Percentiles rank a stretch among this genome's conserved stretches.
Conservation (phyloP, 2,113 vertebrate genomes). For the Acanthochromis polyacanthus region DNA sequence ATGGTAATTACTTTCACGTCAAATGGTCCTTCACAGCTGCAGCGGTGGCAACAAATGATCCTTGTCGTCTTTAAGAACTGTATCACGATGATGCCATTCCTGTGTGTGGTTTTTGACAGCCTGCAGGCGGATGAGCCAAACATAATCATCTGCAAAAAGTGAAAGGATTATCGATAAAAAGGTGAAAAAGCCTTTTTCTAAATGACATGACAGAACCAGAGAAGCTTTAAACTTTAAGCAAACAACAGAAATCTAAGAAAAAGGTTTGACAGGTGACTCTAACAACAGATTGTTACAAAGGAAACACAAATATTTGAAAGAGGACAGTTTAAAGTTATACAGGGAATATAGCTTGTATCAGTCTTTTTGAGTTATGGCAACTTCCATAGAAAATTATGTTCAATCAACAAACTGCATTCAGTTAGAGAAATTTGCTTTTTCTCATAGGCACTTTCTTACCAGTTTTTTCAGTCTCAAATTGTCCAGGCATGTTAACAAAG, state of each 20-base stretch:
- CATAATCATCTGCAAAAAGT: background rate
- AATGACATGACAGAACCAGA: conserved; percentile 1
- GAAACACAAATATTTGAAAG: background rate
- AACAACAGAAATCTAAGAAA: background rate
- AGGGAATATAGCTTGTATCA: too few species aligned
- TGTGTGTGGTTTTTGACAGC: background rate
- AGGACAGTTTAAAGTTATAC: too few species aligned
- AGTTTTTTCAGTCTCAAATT: too few species aligned
- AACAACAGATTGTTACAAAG: background rate
- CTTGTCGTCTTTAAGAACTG: background rate
- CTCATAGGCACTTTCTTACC: too few species aligned
- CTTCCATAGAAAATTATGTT: too few species aligned
- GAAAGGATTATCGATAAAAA: background rate
- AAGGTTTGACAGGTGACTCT: background rate
- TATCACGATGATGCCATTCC: background rate
- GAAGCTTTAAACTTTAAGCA: background rate
- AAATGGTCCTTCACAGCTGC: background rate
- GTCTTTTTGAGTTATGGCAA: too few species aligned
- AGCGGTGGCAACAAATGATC: conserved; percentile 16
- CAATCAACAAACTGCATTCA: too few species aligned
- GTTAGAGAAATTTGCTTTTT: too few species aligned
- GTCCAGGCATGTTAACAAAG: too few species aligned
- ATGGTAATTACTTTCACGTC: conserved; percentile 27
- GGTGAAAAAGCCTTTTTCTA: background rate
- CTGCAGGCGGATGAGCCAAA: background rate